Evolutionary conservation across 2,888 invertebrate genomes (phyloP), one percentile per base, ranked within the genome.

Genomic region (Laspeyria flexula): DNA sequence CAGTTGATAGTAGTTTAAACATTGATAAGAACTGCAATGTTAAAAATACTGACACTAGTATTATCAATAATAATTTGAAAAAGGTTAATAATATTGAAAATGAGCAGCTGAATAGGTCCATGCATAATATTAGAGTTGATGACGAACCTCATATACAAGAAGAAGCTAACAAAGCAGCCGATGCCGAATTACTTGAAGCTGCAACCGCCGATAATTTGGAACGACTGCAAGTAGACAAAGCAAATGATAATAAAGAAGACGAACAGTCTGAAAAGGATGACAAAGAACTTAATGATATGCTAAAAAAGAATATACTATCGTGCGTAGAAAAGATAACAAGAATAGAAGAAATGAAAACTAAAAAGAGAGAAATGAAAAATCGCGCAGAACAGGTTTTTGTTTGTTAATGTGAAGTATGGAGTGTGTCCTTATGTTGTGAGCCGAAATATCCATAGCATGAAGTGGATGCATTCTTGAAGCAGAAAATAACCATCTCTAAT

Each of bases 21-120:
- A 72, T 71, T 46, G 81, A 82, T 47, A 79, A 74, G 65, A 39
- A 72, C 12, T 64, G 60, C 33, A 80, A 74, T 55, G 65, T 74
- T 25, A 86, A 79, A 71, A 80, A 67, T 59, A 67, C 69, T 55
- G 85, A 90, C 39, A 74, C 50, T 43, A 65, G 61, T 59, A 42
- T 69, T 6, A 60, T 71, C 4, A 85, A 72, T 50, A 87, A 76
- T 41, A 86, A 83, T 51, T 79, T 90, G 25, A 92, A 88, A 63
- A 92, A 92, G 72, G 89, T 92, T 7, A 86, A 86, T 1, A 92
- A 92, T 55, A 78, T 88, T 53, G 92, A 91, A 71, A 92, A 92
- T 73, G 92, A 92, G 64, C 92, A 92, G 51, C 58, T 92, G 15
- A 92, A 92, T 54, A 90, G 84, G 78, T 82, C 80, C 10, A 77